Evolutionary conservation across 2,797 vertebrate genomes (phyloP).

Genomic region (Myotis findleyi): DNA sequence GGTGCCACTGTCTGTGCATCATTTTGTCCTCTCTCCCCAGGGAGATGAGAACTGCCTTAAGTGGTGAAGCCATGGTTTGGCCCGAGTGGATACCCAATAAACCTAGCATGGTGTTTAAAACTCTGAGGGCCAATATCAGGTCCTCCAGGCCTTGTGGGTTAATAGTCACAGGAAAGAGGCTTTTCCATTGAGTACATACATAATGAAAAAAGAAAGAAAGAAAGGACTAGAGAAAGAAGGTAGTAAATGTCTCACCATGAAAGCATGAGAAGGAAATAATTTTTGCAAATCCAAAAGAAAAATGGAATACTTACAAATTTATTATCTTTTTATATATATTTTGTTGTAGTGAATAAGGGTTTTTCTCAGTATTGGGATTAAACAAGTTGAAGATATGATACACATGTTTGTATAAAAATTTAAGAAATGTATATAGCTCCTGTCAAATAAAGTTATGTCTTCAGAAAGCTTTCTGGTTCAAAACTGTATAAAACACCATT

Average conservation of each 20-base stretch:
- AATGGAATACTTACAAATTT: neutral
- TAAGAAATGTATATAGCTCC: neutral
- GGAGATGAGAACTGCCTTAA: neutral
- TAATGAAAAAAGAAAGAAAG: neutral
- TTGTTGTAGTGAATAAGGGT: neutral
- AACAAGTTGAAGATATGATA: neutral
- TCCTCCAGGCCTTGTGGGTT: neutral
- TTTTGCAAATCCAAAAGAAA: neutral
- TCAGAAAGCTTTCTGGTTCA: neutral
- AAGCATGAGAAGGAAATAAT: neutral
- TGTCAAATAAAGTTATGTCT: slow-evolving; percentile 11
- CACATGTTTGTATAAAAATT: neutral
- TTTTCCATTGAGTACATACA: too few relatives aligned
- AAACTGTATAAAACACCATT: neutral
- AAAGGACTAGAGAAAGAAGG: neutral
- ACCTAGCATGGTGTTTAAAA: rapidly evolving
- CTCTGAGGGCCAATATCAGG: rapidly evolving
- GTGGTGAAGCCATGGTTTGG: rapidly evolving
- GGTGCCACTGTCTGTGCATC: rapidly evolving
- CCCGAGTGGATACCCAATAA: neutral
- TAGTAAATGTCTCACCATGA: neutral
- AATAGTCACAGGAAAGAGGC: neutral
- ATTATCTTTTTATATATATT: neutral
- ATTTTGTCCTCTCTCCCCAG: neutral
- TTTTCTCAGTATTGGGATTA: neutral